These are phyloP conservation scores for Chionoecetes opilio DNA, from an alignment of 1,140 invertebrate genomes.

Conservation along the genomic window DNA sequence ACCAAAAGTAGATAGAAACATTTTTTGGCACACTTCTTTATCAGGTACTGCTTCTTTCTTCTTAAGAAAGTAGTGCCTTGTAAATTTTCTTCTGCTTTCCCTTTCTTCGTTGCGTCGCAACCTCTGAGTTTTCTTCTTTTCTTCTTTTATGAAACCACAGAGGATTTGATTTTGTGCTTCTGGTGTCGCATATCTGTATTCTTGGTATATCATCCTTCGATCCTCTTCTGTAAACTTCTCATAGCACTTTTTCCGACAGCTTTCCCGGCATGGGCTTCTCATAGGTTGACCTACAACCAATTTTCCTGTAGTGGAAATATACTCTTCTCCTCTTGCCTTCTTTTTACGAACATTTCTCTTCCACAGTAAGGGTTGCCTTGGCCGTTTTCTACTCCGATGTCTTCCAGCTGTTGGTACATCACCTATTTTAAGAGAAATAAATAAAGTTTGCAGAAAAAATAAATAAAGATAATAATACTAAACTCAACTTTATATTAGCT, in stretches of 20 bases:
- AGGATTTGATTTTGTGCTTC: constrained; percentile 41
- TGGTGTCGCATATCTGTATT: constrained; percentile 54
- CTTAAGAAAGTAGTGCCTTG: constrained; percentile 56
- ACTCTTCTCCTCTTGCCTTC: constrained; percentile 45
- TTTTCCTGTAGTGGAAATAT: constrained; percentile 52
- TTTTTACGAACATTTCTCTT: constrained; percentile 45
- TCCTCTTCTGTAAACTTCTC: constrained; percentile 50
- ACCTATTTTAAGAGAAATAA: not conserved
- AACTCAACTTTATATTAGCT: no score
- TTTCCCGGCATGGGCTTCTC: constrained; percentile 45
- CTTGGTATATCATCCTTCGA: constrained; percentile 54
- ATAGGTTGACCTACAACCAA: constrained; percentile 32
- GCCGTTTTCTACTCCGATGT: constrained; percentile 28
- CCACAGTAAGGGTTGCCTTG: constrained; percentile 19
- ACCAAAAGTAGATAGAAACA: constrained; percentile 47
- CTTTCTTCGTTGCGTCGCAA: constrained; percentile 8
- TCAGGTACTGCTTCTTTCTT: no score
- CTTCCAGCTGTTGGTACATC: constrained; percentile 49
- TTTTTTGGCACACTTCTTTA: constrained; percentile 14
- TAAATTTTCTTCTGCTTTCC: constrained; percentile 55
- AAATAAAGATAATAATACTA: no score
- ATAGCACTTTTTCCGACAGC: constrained; percentile 49
- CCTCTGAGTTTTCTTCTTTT: constrained; percentile 2
- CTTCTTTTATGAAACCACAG: constrained; percentile 43
- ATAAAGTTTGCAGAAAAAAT: no score